These are phyloP conservation scores for Melitaea athalia DNA, from an alignment of 2,888 invertebrate species.

Conservation along the genomic window DNA sequence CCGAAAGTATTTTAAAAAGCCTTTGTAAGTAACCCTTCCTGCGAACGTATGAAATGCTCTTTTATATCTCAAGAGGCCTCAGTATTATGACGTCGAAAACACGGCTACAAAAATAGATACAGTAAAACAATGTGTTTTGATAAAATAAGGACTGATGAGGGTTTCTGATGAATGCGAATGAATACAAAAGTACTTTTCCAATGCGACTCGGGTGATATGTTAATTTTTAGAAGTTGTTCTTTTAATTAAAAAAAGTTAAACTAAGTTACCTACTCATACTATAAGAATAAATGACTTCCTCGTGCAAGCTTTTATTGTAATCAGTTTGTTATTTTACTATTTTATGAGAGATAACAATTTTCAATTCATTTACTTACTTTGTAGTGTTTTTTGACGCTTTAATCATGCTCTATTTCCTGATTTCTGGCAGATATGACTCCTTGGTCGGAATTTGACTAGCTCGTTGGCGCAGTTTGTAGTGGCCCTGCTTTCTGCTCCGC, in stretches of 20 bases:
- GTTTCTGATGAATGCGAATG: conserved; percentile 41
- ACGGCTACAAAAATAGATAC: conserved; percentile 65
- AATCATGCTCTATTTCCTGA: too few relatives aligned
- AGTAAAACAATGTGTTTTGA: conserved; percentile 71
- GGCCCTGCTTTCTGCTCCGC: too few relatives aligned
- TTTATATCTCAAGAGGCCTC: conserved; percentile 65
- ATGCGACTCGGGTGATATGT: conserved; percentile 30
- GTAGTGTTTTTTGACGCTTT: too few relatives aligned
- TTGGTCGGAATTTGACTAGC: too few relatives aligned
- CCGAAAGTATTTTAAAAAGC: conserved; percentile 76
- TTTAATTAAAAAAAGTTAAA: background rate
- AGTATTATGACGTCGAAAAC: conserved; percentile 65
- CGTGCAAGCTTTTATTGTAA: too few relatives aligned
- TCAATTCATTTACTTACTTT: too few relatives aligned
- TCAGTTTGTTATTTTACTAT: too few relatives aligned
- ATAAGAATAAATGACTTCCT: too few relatives aligned
- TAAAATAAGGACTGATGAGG: conserved; percentile 68
- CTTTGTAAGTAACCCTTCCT: conserved; percentile 73
- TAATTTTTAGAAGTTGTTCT: conserved; percentile 10
- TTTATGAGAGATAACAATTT: too few relatives aligned
- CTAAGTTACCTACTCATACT: background rate
- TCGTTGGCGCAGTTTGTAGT: too few relatives aligned
- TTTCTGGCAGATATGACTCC: too few relatives aligned
- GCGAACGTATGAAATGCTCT: conserved; percentile 68
- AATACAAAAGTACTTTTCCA: conserved; percentile 26